These are phyloP conservation scores for Engraulis encrasicolus DNA, from an alignment of 2,113 vertebrate species.

Conservation along the genomic window DNA sequence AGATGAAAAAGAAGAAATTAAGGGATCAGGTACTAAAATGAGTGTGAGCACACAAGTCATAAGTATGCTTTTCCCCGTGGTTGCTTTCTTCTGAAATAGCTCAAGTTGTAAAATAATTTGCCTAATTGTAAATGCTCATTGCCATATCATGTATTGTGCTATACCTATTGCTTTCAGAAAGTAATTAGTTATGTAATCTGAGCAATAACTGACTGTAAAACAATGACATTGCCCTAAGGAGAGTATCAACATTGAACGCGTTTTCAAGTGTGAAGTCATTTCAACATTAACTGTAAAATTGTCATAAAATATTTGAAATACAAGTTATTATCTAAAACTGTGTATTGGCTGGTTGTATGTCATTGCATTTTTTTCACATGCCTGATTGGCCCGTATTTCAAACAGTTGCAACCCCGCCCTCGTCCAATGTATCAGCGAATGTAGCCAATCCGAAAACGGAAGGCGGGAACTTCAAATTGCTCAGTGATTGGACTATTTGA, in stretches of 20 bases:
- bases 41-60: background rate
- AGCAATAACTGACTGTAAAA: conserved; percentile 78
- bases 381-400: conserved; percentile 36
- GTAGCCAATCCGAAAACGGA: conserved; percentile 61
- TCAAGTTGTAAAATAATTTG: conserved; percentile 69
- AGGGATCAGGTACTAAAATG: background rate
- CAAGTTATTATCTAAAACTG: background rate
- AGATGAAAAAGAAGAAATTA: background rate
- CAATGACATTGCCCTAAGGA: background rate
- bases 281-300: background rate
- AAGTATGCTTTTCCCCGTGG: background rate
- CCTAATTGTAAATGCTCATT: conserved; percentile 71
- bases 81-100: conserved; percentile 30
- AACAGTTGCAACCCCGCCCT: conserved; percentile 44
- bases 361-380: background rate
- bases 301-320: background rate
- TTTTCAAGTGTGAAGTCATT: background rate
- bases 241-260: background rate
- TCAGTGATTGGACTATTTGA: conserved; percentile 72
- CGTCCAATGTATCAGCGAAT: background rate
- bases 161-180: conserved; percentile 78
- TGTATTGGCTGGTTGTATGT: background rate
- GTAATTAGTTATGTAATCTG: conserved; percentile 72
- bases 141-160: conserved; percentile 74
- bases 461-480: background rate